Evolutionary conservation across 2,888 invertebrate species (phyloP).

Genomic region (Scaptomyza polygonia): DNA sequence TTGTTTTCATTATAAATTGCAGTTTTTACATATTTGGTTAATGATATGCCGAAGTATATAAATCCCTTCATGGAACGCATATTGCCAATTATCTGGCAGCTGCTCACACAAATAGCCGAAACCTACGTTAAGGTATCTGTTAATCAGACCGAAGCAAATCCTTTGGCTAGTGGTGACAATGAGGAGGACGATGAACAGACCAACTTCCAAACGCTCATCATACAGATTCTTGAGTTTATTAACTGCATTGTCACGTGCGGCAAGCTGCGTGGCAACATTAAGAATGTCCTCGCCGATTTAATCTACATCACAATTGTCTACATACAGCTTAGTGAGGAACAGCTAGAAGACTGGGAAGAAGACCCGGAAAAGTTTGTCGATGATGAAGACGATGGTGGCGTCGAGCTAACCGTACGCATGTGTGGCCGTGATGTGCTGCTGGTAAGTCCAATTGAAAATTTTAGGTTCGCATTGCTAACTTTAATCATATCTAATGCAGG

Average conservation of each 20-base stretch:
- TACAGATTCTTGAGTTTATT: slow-evolving; percentile 89
- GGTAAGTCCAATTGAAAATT: slow-evolving; percentile 80
- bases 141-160: slow-evolving; percentile 85
- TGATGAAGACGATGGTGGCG: slow-evolving; percentile 88
- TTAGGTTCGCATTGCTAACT: not conserved
- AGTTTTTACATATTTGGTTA: slow-evolving; percentile 86
- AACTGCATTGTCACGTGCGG: slow-evolving; percentile 86
- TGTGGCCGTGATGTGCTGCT: slow-evolving; percentile 88
- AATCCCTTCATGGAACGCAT: slow-evolving; percentile 87
- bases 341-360: slow-evolving; percentile 87
- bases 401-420: slow-evolving; percentile 87
- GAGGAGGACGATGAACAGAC: slow-evolving; percentile 87
- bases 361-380: slow-evolving; percentile 89
- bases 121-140: slow-evolving; percentile 88
- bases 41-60: slow-evolving; percentile 87
- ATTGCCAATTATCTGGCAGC: slow-evolving; percentile 88
- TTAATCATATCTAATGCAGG: slow-evolving; percentile 53
- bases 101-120: slow-evolving; percentile 88
- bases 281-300: slow-evolving; percentile 87
- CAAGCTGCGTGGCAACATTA: slow-evolving; percentile 86
- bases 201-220: slow-evolving; percentile 88
- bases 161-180: slow-evolving; percentile 86
- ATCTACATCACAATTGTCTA: slow-evolving; percentile 88
- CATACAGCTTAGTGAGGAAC: slow-evolving; percentile 89
- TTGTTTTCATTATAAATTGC: slow-evolving; percentile 4